A percentile compares a stretch with the other conserved stretches of the same genome.
Conservation (phyloP, 2,888 invertebrate species). For the Acronicta psi region DNA sequence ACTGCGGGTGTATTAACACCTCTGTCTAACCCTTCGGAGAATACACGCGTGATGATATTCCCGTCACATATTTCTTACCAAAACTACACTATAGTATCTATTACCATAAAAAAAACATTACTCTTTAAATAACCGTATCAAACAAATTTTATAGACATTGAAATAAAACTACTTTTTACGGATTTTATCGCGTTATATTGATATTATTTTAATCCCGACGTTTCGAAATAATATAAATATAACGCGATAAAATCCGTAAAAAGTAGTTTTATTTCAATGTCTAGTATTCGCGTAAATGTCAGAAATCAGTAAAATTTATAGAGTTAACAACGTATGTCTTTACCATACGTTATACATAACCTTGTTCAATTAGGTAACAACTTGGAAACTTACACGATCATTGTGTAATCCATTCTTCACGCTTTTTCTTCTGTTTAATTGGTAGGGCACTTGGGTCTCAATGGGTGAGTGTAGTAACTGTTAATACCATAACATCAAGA, state of each 20-base stretch:
- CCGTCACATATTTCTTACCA: background rate
- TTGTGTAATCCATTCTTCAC: slow-evolving; percentile 32
- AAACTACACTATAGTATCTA: slow-evolving; percentile 3
- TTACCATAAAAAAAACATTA: slow-evolving; percentile 14
- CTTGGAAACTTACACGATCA: slow-evolving; percentile 22
- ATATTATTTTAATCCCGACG: no score
- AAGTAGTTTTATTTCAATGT: no score
- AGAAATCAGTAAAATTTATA: no score
- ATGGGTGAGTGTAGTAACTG: background rate
- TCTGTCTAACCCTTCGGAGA: no score
- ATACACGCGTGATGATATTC: no score
- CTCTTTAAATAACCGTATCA: slow-evolving; percentile 4
- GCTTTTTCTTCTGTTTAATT: slow-evolving; percentile 49
- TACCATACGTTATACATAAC: slow-evolving; percentile 12
- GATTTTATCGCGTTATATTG: no score
- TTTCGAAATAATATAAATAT: no score
- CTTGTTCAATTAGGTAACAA: slow-evolving; percentile 9
- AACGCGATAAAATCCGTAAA: no score
- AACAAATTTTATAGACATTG: background rate
- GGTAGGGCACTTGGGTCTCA: slow-evolving; percentile 15
- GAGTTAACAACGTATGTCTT: slow-evolving; percentile 3
- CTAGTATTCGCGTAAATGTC: no score
- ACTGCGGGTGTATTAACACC: no score
- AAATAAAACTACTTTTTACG: no score
- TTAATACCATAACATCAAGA: no score